Base-by-base conservation (phyloP, 2,113 vertebrate genomes). In the Lichenostomus cassidix region DNA sequence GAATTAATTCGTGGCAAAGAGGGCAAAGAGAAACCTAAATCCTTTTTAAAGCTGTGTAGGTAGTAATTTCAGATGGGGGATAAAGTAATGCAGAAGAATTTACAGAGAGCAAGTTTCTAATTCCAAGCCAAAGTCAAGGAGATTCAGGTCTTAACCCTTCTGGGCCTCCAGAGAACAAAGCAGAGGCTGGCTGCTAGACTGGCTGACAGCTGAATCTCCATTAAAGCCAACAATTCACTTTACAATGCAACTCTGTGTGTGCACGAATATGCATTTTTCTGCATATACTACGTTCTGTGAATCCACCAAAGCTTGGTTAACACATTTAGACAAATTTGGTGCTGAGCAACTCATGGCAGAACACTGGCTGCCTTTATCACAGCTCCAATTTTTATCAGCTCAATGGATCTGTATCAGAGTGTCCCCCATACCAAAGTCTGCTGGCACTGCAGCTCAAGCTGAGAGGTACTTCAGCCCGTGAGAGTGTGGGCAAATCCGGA, bases 31-130 rank as follows among this genome's bases (percentile, higher is more conserved):
- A 92, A 91, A 76, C 22, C 49, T 89, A 96, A 94, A 92, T 95
- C 92, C 90, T 93, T 94, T 88, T 63, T 89, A 92, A 89, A 92
- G 78, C 73, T 81, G 41, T 37, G 63, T 85, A 94, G 80, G 73
- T 89, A 94, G 83, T 55, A 91, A 93, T 94, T 97, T 97, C 88
- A 95, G 83, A 92, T 77, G 73, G 69, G 39, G 76, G 69, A 97
- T 96, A 96, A 95, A 93, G 87, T 79, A 96, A 91, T 70, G 60
- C 69, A 83, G 75, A 87, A 94, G 69, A 96, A 94, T 91, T 97
- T 70, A 92, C 2, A 0, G 65, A 58, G 13, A 87, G 52, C 52
- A 82, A 87, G 87, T 91, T 96, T 91, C 86, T 95, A 83, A 96
- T 83, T 84, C 86, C 79, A 91, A 96, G 87, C 44, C 35, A 64